phyloP scores from a whole-genome alignment of 2,888 invertebrate species.

The Habrosyne pyritoides region DNA sequence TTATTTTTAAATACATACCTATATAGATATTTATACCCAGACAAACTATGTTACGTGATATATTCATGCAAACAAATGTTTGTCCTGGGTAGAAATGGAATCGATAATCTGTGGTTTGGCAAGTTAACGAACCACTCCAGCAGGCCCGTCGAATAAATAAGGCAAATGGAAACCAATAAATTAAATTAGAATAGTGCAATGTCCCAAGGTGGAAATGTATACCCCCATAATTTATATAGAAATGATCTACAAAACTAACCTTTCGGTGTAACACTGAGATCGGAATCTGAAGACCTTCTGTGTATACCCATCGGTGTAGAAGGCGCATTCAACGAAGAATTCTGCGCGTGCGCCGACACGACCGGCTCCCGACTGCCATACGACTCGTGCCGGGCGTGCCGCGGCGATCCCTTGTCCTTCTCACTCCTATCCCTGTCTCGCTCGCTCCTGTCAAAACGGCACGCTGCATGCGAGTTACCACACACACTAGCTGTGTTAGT shows the following conservation, averaged over 20 bases:
- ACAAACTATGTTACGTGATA: too few species aligned
- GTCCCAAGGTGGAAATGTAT: not conserved
- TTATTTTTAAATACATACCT: too few species aligned
- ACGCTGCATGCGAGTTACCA: conserved; percentile 83
- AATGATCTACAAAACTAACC: conserved; percentile 78
- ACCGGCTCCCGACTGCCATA: conserved; percentile 77
- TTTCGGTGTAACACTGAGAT: conserved; percentile 96
- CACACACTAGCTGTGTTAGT: conserved; percentile 80
- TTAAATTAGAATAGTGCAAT: not conserved
- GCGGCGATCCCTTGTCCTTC: conserved; percentile 68
- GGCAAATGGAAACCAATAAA: too few species aligned
- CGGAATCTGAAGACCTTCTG: conserved; percentile 95
- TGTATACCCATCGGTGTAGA: conserved; percentile 84
- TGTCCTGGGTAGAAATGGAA: too few species aligned
- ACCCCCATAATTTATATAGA: not conserved
- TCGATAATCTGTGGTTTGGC: too few species aligned
- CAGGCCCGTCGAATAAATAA: too few species aligned
- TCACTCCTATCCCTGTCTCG: conserved; percentile 61
- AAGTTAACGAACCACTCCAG: too few species aligned
- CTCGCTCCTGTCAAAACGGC: conserved; percentile 74
- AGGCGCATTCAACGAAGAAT: conserved; percentile 71
- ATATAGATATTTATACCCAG: too few species aligned
- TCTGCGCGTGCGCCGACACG: conserved; percentile 41
- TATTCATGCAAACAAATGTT: too few species aligned
- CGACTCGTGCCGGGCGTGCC: conserved; percentile 82